Evolutionary conservation across 2,797 vertebrate species (phyloP).

Genomic region (Amniataba percoides): DNA sequence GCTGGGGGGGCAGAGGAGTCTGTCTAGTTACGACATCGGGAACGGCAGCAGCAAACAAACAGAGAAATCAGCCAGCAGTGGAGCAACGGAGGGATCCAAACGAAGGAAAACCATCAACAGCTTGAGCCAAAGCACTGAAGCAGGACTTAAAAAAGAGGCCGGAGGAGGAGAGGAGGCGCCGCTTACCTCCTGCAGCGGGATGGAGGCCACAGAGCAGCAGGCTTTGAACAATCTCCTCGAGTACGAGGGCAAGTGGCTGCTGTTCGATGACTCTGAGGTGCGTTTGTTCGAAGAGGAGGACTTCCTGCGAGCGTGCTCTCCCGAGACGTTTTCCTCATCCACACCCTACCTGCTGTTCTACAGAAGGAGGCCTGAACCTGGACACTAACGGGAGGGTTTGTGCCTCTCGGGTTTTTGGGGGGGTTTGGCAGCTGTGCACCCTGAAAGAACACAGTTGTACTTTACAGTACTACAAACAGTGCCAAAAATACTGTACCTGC

Average conservation of each 20-base stretch:
- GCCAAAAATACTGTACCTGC: constrained; percentile 48
- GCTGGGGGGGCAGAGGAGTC: constrained; percentile 94
- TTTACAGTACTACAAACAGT: constrained; percentile 15
- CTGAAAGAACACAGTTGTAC: neutral
- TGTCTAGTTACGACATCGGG: constrained; percentile 87
- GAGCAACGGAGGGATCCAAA: constrained; percentile 72
- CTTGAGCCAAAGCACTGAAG: constrained; percentile 58
- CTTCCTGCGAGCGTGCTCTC: constrained; percentile 93
- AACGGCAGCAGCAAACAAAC: constrained; percentile 81
- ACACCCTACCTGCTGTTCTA: constrained; percentile 99
- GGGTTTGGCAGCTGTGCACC: neutral
- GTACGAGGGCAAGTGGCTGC: constrained; percentile 96
- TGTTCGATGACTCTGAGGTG: constrained; percentile 98
- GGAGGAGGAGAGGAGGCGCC: constrained; percentile 16
- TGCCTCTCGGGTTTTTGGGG: neutral
- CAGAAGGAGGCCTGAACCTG: constrained; percentile 83
- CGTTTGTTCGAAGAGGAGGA: constrained; percentile 94
- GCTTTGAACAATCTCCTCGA: constrained; percentile 85
- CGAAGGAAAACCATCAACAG: constrained; percentile 64
- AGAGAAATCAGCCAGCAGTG: constrained; percentile 79
- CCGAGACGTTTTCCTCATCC: constrained; percentile 90
- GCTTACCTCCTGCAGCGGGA: neutral
- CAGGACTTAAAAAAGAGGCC: constrained; percentile 63
- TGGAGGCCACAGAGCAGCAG: constrained; percentile 56
- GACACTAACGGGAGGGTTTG: constrained; percentile 17